Base-by-base conservation (phyloP, 2,113 vertebrate species). In the Baryphthengus martii region DNA sequence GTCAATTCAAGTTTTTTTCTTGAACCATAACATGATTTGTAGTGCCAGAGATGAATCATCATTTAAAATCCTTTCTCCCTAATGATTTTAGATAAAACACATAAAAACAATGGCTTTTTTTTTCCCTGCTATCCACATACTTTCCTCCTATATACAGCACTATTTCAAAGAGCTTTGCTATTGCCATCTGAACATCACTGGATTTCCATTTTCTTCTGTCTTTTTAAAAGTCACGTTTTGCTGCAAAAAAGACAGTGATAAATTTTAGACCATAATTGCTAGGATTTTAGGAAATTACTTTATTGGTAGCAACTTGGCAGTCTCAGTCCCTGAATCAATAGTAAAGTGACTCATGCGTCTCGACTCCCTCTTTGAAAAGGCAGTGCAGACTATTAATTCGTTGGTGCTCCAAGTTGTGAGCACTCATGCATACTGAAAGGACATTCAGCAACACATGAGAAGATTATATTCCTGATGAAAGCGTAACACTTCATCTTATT, bases 281-380 rank as follows among this genome's bases (percentile, higher is more conserved):
- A 44, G 33, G 55, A 83, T 90, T 92, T 94, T 84, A 95, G 59
- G 88, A 96, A 90, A 95, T 89, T 89, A 68, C 83, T 94, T 97
- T 94, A 95, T 90, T 80, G 81, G 78, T 91, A 90, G 66, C 39
- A 80, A 58, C 25, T 84, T 95, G 90, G 90, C 94, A 96, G 84
- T 28, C 68, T 6, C 78, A 63, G 33, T 81, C 45, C 55, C 78
- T 82, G 83, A 95, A 95, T 97, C 91, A 79, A 78, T 94, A 93
- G 42, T 56, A 35, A 95, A 88, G 45, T 97, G 92, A 97, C 74
- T 97, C 89, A 96, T 86, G 14, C 0, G 24, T 92, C 82, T 93
- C 25, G 16, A 90, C 83, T 94, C 33, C 63, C 63, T 81, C 78
- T 93, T 74, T 74, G 87, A 72, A 84, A 91, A 93, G 39, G 61